Conservation (phyloP, 2,113 vertebrate genomes). For the Grantiella picta region DNA sequence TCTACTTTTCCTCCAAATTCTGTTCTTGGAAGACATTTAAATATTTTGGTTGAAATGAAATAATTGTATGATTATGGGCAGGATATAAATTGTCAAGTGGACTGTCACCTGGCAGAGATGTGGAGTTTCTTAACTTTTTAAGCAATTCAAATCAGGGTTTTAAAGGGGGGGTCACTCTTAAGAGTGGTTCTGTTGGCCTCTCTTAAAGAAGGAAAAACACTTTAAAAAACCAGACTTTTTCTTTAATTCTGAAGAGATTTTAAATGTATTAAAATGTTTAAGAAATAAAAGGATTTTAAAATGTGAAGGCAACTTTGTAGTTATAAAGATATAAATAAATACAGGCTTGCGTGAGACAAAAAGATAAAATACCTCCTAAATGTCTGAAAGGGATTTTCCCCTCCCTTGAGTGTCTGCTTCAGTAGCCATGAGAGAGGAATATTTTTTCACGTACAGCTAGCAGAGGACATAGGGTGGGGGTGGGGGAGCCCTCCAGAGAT, state of each 20-base stretch:
- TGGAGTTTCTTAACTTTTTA: background rate
- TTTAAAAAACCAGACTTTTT: background rate
- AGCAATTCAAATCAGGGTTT: background rate
- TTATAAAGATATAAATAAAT: background rate
- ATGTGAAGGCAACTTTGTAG: background rate
- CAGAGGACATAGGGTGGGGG: background rate
- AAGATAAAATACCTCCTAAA: background rate
- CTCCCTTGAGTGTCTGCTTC: background rate
- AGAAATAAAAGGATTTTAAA: background rate
- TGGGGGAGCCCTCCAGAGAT: background rate
- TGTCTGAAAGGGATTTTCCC: constrained; percentile 8
- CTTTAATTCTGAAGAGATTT: background rate
- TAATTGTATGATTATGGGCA: background rate
- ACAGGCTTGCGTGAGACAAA: background rate
- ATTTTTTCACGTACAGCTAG: constrained; percentile 30
- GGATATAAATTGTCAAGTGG: background rate
- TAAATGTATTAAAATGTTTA: background rate
- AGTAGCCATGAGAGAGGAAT: constrained; percentile 16
- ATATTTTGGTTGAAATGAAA: background rate
- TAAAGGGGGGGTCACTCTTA: background rate
- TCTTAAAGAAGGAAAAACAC: background rate
- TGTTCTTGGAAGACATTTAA: background rate
- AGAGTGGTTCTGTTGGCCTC: background rate
- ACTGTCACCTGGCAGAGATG: background rate
- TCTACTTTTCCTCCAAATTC: background rate